These are phyloP conservation scores for Channallabes apus DNA, from an alignment of 2,797 vertebrate genomes.

Conservation along the genomic window DNA sequence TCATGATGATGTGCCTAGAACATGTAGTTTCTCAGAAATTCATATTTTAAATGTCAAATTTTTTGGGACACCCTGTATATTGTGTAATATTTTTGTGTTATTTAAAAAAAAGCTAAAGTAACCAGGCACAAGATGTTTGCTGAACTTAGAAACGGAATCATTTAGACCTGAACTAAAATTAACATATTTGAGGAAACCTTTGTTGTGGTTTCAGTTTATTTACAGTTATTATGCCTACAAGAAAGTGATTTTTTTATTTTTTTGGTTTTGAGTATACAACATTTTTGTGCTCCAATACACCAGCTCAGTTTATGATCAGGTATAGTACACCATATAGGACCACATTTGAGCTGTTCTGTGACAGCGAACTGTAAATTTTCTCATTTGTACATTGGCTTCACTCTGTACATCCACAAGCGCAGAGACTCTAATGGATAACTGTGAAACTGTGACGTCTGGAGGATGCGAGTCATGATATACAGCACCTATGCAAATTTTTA, in stretches of 20 bases:
- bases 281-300: background rate
- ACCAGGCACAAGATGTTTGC: background rate
- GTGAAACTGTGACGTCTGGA: background rate
- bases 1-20: too few species aligned
- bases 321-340: background rate
- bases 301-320: background rate
- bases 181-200: background rate
- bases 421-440: background rate
- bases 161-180: background rate
- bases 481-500: conserved; percentile 7
- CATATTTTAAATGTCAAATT: too few species aligned
- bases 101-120: background rate
- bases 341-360: background rate
- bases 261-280: background rate
- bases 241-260: background rate
- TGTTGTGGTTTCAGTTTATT: background rate
- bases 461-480: too few species aligned
- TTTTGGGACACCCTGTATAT: too few species aligned
- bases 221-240: background rate
- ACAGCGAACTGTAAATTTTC: background rate
- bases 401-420: background rate
- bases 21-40: too few species aligned
- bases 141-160: background rate
- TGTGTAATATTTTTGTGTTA: background rate
- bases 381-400: background rate